A percentile compares a stretch with the other conserved stretches of the same genome.
Evolutionary conservation across 1,140 invertebrate genomes (phyloP).

Genomic region (Caenorhabditis inopinata): DNA sequence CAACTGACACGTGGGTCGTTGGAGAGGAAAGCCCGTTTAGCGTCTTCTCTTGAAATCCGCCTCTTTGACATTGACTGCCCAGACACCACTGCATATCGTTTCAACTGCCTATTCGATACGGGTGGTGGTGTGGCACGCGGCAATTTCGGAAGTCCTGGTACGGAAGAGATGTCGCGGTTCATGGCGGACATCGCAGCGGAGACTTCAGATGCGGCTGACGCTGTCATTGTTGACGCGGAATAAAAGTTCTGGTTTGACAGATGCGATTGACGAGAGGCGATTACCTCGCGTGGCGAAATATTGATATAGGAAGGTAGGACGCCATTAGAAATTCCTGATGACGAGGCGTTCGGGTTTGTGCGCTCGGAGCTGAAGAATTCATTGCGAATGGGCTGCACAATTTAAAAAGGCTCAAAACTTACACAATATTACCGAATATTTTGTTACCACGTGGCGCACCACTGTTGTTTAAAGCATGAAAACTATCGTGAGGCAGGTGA

Average conservation of each 20-base stretch:
- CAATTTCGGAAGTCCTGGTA: not conserved
- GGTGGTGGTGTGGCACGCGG: conserved; percentile 1
- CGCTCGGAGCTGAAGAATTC: not conserved
- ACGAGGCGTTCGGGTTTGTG: not conserved
- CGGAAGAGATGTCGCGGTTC: not conserved
- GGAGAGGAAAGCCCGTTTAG: conserved; percentile 1
- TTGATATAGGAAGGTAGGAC: conserved; percentile 4
- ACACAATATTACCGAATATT: not conserved
- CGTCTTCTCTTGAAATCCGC: not conserved
- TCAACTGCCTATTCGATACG: not conserved
- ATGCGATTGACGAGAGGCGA: not conserved
- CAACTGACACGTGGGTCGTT: not conserved
- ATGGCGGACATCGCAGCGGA: not conserved
- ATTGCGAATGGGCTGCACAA: no score
- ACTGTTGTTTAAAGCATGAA: not conserved
- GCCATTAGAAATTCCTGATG: not conserved
- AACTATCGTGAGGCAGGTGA: conserved; percentile 6
- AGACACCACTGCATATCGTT: not conserved
- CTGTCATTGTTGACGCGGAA: not conserved
- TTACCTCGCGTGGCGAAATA: not conserved
- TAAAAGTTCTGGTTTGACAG: no score
- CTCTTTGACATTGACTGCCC: not conserved
- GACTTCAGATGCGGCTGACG: not conserved
- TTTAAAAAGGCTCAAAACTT: not conserved
- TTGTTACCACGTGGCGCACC: not conserved